These are phyloP conservation scores for Drosophila multiciliata DNA, from an alignment of 2,888 invertebrate species.

Conservation along the genomic window DNA sequence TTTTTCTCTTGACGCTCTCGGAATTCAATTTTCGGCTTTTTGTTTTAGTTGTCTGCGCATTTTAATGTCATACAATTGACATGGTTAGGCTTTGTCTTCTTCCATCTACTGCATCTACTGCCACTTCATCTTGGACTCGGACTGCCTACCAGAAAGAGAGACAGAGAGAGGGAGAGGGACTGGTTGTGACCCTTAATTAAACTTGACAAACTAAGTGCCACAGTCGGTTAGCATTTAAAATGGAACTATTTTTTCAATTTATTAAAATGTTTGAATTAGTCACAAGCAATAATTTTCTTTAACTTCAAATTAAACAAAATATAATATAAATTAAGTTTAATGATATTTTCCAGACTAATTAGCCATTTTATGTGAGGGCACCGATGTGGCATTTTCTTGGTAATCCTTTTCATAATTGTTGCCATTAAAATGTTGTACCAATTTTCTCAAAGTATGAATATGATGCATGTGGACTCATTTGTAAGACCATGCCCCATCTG, in stretches of 20 bases:
- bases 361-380: neutral
- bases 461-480: slow-evolving; percentile 30
- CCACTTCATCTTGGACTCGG: slow-evolving; percentile 13
- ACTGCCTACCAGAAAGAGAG: slow-evolving; percentile 1
- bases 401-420: neutral
- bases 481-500: slow-evolving; percentile 9
- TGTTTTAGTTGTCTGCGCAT: slow-evolving; percentile 62
- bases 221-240: slow-evolving; percentile 42
- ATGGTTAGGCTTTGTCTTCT: slow-evolving; percentile 61
- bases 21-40: slow-evolving; percentile 69
- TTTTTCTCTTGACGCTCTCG: slow-evolving; percentile 45
- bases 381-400: neutral
- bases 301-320: neutral
- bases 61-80: slow-evolving; percentile 75
- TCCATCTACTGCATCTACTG: slow-evolving; percentile 4
- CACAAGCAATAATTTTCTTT: neutral
- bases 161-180: neutral
- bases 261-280: neutral
- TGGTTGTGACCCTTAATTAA: slow-evolving; percentile 67
- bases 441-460: slow-evolving; percentile 11
- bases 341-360: neutral
- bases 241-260: slow-evolving; percentile 15
- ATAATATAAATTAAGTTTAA: neutral
- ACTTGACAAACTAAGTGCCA: slow-evolving; percentile 65
- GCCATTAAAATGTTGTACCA: neutral